phyloP scores from a whole-genome alignment of 2,888 invertebrate genomes.

The Archips xylosteana region DNA sequence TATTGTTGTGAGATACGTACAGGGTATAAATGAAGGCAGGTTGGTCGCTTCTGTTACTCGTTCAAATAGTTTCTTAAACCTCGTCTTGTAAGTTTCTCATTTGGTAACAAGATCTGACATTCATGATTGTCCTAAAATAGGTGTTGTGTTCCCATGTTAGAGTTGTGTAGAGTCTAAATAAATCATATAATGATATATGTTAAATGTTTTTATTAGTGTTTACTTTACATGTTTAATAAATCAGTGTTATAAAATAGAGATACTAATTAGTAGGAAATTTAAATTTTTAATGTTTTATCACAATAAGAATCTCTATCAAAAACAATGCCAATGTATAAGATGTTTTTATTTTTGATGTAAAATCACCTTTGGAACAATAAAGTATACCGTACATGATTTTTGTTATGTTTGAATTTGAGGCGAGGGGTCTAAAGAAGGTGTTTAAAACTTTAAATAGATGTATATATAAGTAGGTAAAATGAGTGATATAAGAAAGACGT shows the following conservation, averaged over 20 bases:
- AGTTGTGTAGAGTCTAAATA: constrained; percentile 57
- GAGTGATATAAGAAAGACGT: too few relatives aligned
- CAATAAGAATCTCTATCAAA: constrained; percentile 65
- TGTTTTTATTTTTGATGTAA: constrained; percentile 73
- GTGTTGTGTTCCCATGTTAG: constrained; percentile 77
- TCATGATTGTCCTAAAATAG: constrained; percentile 63
- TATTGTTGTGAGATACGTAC: constrained; percentile 76
- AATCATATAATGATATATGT: constrained; percentile 70
- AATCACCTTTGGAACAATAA: constrained; percentile 73
- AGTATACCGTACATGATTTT: constrained; percentile 55
- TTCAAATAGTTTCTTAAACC: constrained; percentile 51
- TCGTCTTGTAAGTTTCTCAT: constrained; percentile 60
- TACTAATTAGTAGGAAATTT: constrained; percentile 67
- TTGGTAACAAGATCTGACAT: constrained; percentile 45
- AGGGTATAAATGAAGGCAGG: constrained; percentile 75
- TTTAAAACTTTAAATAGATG: too few relatives aligned
- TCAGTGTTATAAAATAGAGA: constrained; percentile 59
- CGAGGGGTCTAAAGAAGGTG: background rate
- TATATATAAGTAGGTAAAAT: too few relatives aligned
- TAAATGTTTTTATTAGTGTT: constrained; percentile 80
- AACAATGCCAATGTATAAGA: constrained; percentile 58
- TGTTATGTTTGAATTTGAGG: constrained; percentile 45
- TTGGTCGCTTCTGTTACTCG: constrained; percentile 50
- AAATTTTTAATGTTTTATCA: constrained; percentile 70
- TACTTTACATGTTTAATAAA: constrained; percentile 67